A percentile compares a stretch with the other conserved stretches of the same genome.
Evolutionary conservation across 1,140 invertebrate species (phyloP).

Genomic region (Antheraea mylitta): DNA sequence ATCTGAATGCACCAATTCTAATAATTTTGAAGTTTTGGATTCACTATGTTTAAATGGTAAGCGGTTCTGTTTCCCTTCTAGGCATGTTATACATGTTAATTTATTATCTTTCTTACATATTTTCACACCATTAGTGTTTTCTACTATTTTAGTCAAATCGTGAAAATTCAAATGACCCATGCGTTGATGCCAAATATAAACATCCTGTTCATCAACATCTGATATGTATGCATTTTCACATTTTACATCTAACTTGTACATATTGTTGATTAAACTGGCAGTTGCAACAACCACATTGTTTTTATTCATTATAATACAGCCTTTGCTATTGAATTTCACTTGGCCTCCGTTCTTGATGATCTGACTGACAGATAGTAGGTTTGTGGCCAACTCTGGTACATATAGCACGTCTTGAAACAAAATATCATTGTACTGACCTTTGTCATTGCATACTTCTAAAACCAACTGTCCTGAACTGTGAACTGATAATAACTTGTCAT

Average conservation of each 20-base stretch:
- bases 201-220: slow-evolving; percentile 18
- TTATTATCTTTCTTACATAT: slow-evolving; percentile 25
- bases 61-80: slow-evolving; percentile 34
- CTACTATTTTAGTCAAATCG: slow-evolving; percentile 32
- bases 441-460: slow-evolving; percentile 18
- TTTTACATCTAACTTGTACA: slow-evolving; percentile 26
- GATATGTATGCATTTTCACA: slow-evolving; percentile 21
- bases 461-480: slow-evolving; percentile 28
- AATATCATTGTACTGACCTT: slow-evolving; percentile 23
- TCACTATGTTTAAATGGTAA: slow-evolving; percentile 27
- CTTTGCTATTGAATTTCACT: background rate
- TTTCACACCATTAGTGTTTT: slow-evolving; percentile 24
- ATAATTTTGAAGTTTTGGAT: slow-evolving; percentile 30
- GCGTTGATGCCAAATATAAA: slow-evolving; percentile 35
- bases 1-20: slow-evolving; percentile 60
- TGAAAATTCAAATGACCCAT: slow-evolving; percentile 38
- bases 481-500: slow-evolving; percentile 30
- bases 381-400: slow-evolving; percentile 38
- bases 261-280: slow-evolving; percentile 22
- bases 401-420: slow-evolving; percentile 37
- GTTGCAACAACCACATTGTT: background rate
- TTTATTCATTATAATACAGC: background rate
- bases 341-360: slow-evolving; percentile 20
- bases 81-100: slow-evolving; percentile 27
- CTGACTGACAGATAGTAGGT: slow-evolving; percentile 45